Percentiles rank a stretch among this genome's conserved stretches.
Evolutionary conservation across 23 tunicate species (phyloP).

Genomic region (Trididemnum clinides): DNA sequence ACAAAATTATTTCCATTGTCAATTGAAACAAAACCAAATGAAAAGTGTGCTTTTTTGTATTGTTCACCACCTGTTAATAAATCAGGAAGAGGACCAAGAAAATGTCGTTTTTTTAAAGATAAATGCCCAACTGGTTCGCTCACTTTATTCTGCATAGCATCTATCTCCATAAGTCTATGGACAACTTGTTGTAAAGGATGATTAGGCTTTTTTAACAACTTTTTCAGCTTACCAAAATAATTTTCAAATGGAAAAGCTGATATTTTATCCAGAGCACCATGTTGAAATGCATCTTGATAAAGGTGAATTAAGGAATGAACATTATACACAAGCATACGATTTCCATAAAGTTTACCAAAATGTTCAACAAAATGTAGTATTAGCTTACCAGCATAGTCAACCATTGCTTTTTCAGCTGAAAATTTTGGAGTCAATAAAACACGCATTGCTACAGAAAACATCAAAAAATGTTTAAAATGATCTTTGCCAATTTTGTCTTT

Average conservation of each 20-base stretch:
- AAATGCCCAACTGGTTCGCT: not conserved
- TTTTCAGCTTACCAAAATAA: conserved; percentile 18
- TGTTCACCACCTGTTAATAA: too few relatives aligned
- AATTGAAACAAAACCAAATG: not conserved
- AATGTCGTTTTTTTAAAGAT: not conserved
- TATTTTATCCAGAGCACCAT: conserved; percentile 41
- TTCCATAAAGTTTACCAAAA: conserved; percentile 18
- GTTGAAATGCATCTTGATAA: conserved; percentile 20
- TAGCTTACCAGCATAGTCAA: not conserved
- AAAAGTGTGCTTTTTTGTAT: not conserved
- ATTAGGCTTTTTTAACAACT: conserved; percentile 32
- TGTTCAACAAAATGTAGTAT: conserved; percentile 29
- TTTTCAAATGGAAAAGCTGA: conserved; percentile 56
- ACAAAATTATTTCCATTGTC: not conserved
- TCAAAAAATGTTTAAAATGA: conserved; percentile 35
- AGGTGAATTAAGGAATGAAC: conserved; percentile 40
- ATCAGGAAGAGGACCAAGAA: too few relatives aligned
- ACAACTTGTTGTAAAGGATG: conserved; percentile 44
- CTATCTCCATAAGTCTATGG: conserved; percentile 1
- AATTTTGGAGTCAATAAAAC: conserved; percentile 7
- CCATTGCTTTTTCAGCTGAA: not conserved
- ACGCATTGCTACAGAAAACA: conserved; percentile 30
- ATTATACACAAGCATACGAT: conserved; percentile 27
- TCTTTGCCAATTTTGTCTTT: not conserved
- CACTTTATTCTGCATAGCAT: not conserved